Evolutionary conservation across 2,797 vertebrate genomes (phyloP), one percentile per base, ranked within the genome.

Genomic region (Phataginus tetradactyla): DNA sequence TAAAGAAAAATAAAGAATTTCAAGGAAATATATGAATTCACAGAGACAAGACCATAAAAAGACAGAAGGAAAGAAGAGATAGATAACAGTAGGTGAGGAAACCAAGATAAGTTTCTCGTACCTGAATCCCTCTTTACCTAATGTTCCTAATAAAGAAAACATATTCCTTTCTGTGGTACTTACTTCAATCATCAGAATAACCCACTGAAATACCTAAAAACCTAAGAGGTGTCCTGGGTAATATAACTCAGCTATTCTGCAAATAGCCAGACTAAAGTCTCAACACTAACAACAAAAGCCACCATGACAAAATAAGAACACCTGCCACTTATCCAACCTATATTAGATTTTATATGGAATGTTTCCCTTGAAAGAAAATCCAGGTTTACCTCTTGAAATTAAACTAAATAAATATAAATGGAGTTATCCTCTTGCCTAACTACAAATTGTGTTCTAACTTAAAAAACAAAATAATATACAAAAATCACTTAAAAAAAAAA

Each of bases 1-100:
- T 51, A 91, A 95, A 37, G 42, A 97, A 37, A 66, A 86, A 95
- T 74, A 87, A 0, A 95, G 55, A 96, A 95, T 88, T 79, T 92
- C 45, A 86, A 69, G n/a, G 81, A 57, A 78, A 72, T 88, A 68
- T 23, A 45, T 68, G 88, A 94, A 96, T 66, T 75, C 34, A 64
- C n/a, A 87, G 55, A 74, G 49, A 95, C n/a, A 95, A 93, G 64
- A 86, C 6, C 23, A 72, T 49, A 92, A 83, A 79, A 84, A 75
- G 39, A 86, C 1, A 57, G 72, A 94, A 93, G 68, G 17, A 78
- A 94, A 95, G 61, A 57, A 89, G 0, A 84, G 15, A 74, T 17
- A 85, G 13, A 18, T 66, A 89, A 87, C 11, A 90, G 49, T 53
- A 1, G n/a, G 17, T 68, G 74, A 7, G 53, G 27, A 96, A 90